Evolutionary conservation across 2,797 vertebrate species (phyloP).

Genomic region (Naso thynnoides): DNA sequence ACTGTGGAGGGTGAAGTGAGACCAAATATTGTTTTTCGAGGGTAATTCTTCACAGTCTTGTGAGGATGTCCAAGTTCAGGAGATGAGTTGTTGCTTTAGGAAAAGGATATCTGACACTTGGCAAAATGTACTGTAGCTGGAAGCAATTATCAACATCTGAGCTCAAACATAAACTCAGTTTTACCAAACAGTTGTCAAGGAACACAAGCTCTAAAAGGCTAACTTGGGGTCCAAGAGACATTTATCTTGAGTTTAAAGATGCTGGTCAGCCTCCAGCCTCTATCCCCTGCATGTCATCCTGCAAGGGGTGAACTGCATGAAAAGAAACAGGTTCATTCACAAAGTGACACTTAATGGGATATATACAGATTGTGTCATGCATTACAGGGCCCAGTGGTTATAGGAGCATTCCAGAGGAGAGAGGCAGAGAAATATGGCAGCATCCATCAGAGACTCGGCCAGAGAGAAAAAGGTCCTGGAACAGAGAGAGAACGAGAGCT

Average conservation of each 20-base stretch:
- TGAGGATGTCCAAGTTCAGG: constrained; percentile 35
- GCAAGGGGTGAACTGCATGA: constrained; percentile 31
- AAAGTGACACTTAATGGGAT: constrained; percentile 80
- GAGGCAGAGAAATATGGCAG: constrained; percentile 79
- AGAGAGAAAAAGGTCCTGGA: constrained; percentile 73
- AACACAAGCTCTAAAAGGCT: background rate
- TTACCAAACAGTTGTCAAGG: constrained; percentile 17
- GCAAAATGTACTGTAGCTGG: constrained; percentile 17
- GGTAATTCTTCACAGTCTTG: constrained; percentile 57
- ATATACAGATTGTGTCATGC: constrained; percentile 80
- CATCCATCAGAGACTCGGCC: constrained; percentile 77
- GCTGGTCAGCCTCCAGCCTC: constrained; percentile 42
- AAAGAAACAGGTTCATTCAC: constrained; percentile 75
- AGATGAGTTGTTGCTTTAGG: constrained; percentile 37
- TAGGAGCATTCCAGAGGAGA: constrained; percentile 71
- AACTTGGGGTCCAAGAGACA: constrained; percentile 4
- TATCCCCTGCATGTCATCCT: constrained; percentile 45
- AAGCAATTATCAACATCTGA: constrained; percentile 26
- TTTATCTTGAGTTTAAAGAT: constrained; percentile 39
- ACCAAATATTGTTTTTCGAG: constrained; percentile 61
- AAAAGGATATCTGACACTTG: constrained; percentile 41
- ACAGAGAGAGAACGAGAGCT: constrained; percentile 56
- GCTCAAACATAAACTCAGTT: constrained; percentile 6
- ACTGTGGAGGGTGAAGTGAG: constrained; percentile 68
- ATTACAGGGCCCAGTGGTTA: constrained; percentile 75